Conservation (phyloP, 2,888 invertebrate genomes). For the Pemphredon lugubris region DNA sequence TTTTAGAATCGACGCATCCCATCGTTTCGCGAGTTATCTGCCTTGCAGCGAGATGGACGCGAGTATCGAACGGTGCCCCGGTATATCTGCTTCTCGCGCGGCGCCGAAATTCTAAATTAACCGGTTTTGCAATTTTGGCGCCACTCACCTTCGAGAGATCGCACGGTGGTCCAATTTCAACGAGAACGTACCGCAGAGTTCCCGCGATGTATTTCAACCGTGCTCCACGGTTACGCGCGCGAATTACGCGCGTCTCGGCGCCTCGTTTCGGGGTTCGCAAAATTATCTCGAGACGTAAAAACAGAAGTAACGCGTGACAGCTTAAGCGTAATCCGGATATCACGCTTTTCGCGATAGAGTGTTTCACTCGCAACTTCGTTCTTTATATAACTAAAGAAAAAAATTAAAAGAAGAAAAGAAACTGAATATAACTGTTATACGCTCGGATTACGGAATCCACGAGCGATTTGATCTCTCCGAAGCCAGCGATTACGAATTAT, state of each 20-base stretch:
- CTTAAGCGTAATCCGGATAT: constrained; percentile 3
- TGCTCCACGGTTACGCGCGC: constrained; percentile 19
- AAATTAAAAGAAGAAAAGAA: no score
- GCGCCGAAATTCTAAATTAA: constrained; percentile 55
- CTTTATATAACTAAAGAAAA: neutral
- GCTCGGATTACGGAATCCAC: neutral
- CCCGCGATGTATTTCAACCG: neutral
- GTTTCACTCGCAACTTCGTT: neutral
- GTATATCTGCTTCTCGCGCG: neutral
- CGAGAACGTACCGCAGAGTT: constrained; percentile 1
- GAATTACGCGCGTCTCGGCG: constrained; percentile 39
- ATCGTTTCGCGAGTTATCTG: neutral
- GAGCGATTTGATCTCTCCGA: neutral
- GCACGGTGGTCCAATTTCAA: constrained; percentile 46
- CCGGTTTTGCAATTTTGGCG: constrained; percentile 58
- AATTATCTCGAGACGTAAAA: constrained; percentile 24
- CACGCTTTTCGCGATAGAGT: neutral
- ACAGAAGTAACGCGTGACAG: constrained; percentile 17
- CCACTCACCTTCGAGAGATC: constrained; percentile 43
- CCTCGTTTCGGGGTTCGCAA: constrained; percentile 28
- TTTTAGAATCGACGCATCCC: constrained; percentile 40
- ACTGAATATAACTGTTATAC: no score
- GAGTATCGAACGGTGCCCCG: neutral
- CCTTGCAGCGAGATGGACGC: neutral
- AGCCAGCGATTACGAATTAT: no score